Evolutionary conservation across 2,888 invertebrate genomes (phyloP), one percentile per base, ranked within the genome.

Genomic region (Anaspis maculata): DNA sequence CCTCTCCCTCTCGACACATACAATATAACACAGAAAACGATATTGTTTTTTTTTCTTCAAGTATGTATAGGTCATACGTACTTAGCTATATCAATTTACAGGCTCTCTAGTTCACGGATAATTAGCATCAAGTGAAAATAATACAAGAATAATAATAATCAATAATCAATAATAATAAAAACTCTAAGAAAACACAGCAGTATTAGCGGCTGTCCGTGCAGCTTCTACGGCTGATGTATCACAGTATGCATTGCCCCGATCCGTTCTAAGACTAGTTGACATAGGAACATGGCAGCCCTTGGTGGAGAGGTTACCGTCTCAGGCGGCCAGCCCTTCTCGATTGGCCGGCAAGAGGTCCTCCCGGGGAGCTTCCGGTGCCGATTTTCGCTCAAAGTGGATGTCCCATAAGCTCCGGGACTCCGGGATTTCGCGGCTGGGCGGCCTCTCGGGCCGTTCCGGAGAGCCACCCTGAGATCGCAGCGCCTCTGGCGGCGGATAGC

Each of bases 311-410:
- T n/a, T n/a, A n/a, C n/a, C n/a, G n/a, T 37, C 42, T 33, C 72
- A 83, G 64, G 82, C 82, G 52, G 83, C 81, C 57, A 83, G 71
- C 26, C 83, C 82, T 59, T 83, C 83, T 37, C 82, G 79, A 32
- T 77, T 76, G 27, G 78, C 76, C 14, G 79, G 71, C 48, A 77
- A 67, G 47, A 77, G 72, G 49, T 61, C 64, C 45, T 59, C 64
- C 40, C 57, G 60, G 31, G 64, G 57, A 47, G 63, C 61, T 42
- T 62, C 59, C 34, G 50, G 61, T 41, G 68, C 63, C 49, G 62
- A 52, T 45, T 72, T 71, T 23, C 72, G 57, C 19, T 74, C 74
- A 53, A 70, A 74, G 52, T 73, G 74, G 44, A 74, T 66, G 49
- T 74, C 74, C 68, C 73, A 64, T 49, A 74, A 60, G 58, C 69